Evolutionary conservation across 1,140 invertebrate genomes (phyloP).

Genomic region (Penaeus chinensis): DNA sequence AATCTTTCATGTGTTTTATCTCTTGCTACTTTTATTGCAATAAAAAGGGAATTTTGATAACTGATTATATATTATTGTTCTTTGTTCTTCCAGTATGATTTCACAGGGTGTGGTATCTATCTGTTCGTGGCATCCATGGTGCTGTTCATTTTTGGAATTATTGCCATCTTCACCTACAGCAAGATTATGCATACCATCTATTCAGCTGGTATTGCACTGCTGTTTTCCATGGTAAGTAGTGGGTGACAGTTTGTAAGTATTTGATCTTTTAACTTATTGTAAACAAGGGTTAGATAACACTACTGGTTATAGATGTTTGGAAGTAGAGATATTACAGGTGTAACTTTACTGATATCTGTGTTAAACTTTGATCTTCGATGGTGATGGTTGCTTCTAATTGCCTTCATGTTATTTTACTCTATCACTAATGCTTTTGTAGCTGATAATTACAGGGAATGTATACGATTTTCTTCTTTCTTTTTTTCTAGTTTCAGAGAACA

Average conservation of each 20-base stretch:
- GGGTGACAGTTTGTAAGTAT: neutral
- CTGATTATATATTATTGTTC: neutral
- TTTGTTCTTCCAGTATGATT: slow-evolving; percentile 72
- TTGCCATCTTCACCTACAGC: slow-evolving; percentile 67
- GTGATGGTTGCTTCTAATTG: too few relatives aligned
- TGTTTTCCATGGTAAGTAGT: slow-evolving; percentile 69
- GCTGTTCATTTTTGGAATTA: slow-evolving; percentile 71
- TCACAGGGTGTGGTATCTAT: slow-evolving; percentile 72
- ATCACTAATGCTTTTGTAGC: too few relatives aligned
- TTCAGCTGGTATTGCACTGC: slow-evolving; percentile 70
- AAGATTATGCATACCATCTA: slow-evolving; percentile 68
- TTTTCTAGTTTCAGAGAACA: too few relatives aligned
- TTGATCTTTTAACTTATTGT: neutral
- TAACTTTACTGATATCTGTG: too few relatives aligned
- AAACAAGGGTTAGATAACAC: neutral
- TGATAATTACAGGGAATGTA: too few relatives aligned
- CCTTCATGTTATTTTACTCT: too few relatives aligned
- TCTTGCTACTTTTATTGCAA: too few relatives aligned
- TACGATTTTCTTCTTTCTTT: too few relatives aligned
- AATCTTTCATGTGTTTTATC: too few relatives aligned
- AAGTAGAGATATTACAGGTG: too few relatives aligned
- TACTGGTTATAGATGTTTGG: too few relatives aligned
- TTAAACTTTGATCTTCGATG: too few relatives aligned
- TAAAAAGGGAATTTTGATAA: neutral
- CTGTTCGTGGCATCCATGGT: slow-evolving; percentile 71